Evolutionary conservation across 1,140 invertebrate genomes (phyloP), one percentile per base, ranked within the genome.

Genomic region (Anastrepha obliqua): DNA sequence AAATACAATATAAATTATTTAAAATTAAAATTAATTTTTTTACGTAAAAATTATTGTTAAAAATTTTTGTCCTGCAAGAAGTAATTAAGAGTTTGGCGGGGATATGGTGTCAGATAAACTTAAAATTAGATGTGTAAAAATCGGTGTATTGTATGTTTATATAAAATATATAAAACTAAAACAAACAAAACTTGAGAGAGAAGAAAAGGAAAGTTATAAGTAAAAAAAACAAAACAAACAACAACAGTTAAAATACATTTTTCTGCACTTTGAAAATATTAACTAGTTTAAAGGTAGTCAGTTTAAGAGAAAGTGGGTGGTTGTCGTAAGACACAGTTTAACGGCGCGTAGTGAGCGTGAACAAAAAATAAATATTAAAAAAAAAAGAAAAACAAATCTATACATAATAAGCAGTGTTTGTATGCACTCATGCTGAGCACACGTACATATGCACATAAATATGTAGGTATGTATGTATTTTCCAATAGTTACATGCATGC

Each of bases 1-100:
- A 85, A 85, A 17, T 87, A 87, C 64, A 85, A 67, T 88, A 88
- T 39, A 86, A 86, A 88, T 85, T 85, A 87, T 55, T 85, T 85
- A 64, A 85, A 42, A 85, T 87, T 81, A 87, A 88, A 88, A 65
- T 70, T 42, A 81, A 64, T 60, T 42, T 58, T 47, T 65, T 58
- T 78, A 81, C 70, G 55, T 58, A 70, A 70, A 58, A 87, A 81
- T 81, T 81, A 64, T 64, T 67, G 29, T 85, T 65, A 85, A 47
- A 74, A 78, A 65, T 44, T 1, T 87, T 87, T 85, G 60, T 44
- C 20, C 65, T 86, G 51, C n/a, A 81, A 51, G 8, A 87, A 51
- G 74, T 65, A 47, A 47, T 47, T 67, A 67, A 67, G 9, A 39
- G 67, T 74, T 74, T 74, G 47, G 8, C 17, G 47, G n/a, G 51